These are phyloP conservation scores for Cherax destructor DNA, from an alignment of 1,140 invertebrate species.

Conservation along the genomic window DNA sequence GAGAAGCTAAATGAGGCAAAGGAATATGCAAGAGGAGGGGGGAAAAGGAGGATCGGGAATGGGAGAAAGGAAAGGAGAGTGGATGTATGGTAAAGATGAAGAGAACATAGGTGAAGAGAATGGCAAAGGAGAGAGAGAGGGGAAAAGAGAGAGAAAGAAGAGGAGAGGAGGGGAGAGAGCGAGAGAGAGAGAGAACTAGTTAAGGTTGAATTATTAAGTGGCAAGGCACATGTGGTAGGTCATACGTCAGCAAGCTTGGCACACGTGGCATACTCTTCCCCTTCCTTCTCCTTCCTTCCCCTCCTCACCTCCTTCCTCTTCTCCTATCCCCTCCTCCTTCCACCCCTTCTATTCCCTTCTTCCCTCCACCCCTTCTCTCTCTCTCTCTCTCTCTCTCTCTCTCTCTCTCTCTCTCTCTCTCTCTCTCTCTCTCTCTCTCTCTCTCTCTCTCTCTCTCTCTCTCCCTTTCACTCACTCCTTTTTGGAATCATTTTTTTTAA, in stretches of 20 bases:
- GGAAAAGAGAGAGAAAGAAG: not conserved
- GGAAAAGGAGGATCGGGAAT: not conserved
- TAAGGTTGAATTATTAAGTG: constrained; percentile 13
- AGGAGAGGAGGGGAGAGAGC: not conserved
- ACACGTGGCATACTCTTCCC: not conserved
- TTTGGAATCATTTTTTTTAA: no score
- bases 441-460: no score
- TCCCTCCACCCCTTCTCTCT: no score
- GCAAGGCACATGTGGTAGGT: not conserved
- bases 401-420: no score
- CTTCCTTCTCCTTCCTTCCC: not conserved
- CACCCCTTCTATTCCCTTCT: no score
- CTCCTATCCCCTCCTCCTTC: not conserved
- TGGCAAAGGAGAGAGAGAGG: constrained; percentile 11
- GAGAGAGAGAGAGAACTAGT: not conserved
- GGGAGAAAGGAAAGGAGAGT: not conserved
- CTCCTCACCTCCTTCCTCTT: not conserved
- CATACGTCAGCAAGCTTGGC: constrained; percentile 6
- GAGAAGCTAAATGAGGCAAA: not conserved
- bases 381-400: no score
- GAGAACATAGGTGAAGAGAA: not conserved
- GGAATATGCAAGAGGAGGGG: not conserved
- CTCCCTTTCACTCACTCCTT: no score
- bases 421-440: no score
- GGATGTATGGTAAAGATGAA: not conserved